Conservation (phyloP, 1,140 invertebrate species). For the Andrena cerasifolii region DNA sequence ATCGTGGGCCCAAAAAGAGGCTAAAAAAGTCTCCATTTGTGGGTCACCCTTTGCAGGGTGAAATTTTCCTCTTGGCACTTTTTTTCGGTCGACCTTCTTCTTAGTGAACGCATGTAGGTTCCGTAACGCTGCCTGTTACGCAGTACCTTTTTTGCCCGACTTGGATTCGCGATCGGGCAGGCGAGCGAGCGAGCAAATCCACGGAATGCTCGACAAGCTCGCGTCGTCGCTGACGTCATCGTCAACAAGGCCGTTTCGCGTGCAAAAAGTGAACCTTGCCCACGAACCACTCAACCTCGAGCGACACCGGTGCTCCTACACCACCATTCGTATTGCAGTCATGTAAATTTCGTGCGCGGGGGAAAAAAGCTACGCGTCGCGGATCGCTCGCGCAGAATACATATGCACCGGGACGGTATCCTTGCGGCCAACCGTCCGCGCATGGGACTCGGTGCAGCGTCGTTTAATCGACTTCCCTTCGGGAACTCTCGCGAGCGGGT, state of each 20-base stretch:
- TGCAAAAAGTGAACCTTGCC: slow-evolving; percentile 51
- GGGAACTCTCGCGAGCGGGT: background rate
- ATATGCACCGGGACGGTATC: background rate
- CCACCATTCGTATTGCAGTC: background rate
- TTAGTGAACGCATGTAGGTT: slow-evolving; percentile 68
- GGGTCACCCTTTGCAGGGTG: no score
- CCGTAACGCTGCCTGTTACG: slow-evolving; percentile 70
- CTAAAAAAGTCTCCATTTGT: no score
- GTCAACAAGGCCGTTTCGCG: slow-evolving; percentile 37
- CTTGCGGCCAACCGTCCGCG: background rate
- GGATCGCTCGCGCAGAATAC: background rate
- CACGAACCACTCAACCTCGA: background rate
- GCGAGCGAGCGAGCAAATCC: slow-evolving; percentile 39
- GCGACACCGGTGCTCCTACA: background rate
- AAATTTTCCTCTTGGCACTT: slow-evolving; percentile 54
- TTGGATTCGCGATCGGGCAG: slow-evolving; percentile 38
- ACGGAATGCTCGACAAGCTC: slow-evolving; percentile 46
- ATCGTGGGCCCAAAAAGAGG: no score
- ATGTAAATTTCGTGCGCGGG: slow-evolving; percentile 16
- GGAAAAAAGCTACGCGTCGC: background rate
- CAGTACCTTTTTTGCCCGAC: slow-evolving; percentile 64
- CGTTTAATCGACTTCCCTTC: background rate
- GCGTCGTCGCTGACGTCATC: slow-evolving; percentile 51
- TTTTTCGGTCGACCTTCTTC: slow-evolving; percentile 66
- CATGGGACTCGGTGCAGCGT: background rate